phyloP scores from a whole-genome alignment of 2,113 vertebrate genomes.

The Xyrauchen texanus region DNA sequence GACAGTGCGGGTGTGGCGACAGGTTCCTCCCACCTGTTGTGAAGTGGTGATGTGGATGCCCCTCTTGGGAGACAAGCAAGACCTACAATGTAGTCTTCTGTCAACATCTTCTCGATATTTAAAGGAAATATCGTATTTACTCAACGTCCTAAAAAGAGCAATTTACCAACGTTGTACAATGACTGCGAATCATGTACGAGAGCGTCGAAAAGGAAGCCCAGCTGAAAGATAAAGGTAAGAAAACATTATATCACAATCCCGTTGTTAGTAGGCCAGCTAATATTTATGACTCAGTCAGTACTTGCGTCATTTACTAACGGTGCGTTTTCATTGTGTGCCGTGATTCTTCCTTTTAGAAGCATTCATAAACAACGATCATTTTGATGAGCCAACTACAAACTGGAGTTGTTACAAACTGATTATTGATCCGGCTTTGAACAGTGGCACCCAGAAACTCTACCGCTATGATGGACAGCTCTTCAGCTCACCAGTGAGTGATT shows the following conservation, averaged over 20 bases:
- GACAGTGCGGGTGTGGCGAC: conserved; percentile 42
- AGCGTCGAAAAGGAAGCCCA: conserved; percentile 73
- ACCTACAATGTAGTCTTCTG: conserved; percentile 12
- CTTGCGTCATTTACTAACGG: background rate
- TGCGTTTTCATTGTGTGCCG: background rate
- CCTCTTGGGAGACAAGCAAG: conserved; percentile 17
- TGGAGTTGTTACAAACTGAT: conserved; percentile 98
- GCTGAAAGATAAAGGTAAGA: conserved; percentile 77
- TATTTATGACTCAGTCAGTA: background rate
- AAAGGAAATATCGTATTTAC: conserved; percentile 3
- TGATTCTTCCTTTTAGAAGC: background rate
- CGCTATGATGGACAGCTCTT: conserved; percentile 93
- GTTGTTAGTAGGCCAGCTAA: conserved; percentile 12
- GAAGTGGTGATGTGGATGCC: conserved; percentile 25
- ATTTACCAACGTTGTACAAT: conserved; percentile 44
- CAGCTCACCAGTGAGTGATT: conserved; percentile 85
- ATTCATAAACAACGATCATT: background rate
- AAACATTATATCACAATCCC: conserved; percentile 42
- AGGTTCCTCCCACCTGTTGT: conserved; percentile 56
- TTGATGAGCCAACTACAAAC: conserved; percentile 20
- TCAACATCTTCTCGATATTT: background rate
- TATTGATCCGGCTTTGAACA: conserved; percentile 90
- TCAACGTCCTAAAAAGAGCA: background rate
- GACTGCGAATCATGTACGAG: conserved; percentile 74
- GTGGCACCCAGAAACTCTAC: conserved; percentile 91